phyloP scores from a whole-genome alignment of 2,888 invertebrate genomes.

The Amphipyra tragopoginis region DNA sequence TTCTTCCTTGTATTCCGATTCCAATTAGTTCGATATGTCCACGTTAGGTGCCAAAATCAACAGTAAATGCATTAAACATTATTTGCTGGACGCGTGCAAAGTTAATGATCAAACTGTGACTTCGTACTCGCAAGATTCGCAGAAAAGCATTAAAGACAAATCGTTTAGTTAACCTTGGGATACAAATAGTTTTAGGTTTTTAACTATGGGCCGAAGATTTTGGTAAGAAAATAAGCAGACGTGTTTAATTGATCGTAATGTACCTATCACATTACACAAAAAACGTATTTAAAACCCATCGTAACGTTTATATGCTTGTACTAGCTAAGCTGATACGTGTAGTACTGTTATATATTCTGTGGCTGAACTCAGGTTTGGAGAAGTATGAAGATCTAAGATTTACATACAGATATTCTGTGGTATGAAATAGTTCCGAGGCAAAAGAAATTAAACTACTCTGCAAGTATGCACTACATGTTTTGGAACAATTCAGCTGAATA shows the following conservation, averaged over 20 bases:
- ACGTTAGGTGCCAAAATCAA: constrained; percentile 49
- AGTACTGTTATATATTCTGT: no score
- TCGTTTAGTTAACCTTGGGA: constrained; percentile 28
- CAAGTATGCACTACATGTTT: no score
- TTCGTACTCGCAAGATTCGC: constrained; percentile 28
- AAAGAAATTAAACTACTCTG: no score
- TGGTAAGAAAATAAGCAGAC: neutral
- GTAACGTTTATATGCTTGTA: no score
- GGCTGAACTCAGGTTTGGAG: no score
- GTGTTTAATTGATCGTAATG: neutral
- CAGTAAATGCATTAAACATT: constrained; percentile 35
- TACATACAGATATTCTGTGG: no score
- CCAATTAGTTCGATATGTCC: constrained; percentile 29
- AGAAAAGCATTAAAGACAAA: constrained; percentile 31
- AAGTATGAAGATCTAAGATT: no score
- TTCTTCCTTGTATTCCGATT: constrained; percentile 14
- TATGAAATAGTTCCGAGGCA: no score
- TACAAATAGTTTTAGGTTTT: constrained; percentile 12
- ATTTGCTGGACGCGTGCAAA: constrained; percentile 39
- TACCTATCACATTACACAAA: no score
- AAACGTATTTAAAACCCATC: no score
- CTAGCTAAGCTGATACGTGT: no score
- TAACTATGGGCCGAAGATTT: constrained; percentile 3
- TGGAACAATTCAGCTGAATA: no score
- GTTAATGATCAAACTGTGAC: constrained; percentile 46